A percentile compares a stretch with the other conserved stretches of the same genome.
Evolutionary conservation across 2,888 invertebrate species (phyloP).

Genomic region (Subacronicta megacephala): DNA sequence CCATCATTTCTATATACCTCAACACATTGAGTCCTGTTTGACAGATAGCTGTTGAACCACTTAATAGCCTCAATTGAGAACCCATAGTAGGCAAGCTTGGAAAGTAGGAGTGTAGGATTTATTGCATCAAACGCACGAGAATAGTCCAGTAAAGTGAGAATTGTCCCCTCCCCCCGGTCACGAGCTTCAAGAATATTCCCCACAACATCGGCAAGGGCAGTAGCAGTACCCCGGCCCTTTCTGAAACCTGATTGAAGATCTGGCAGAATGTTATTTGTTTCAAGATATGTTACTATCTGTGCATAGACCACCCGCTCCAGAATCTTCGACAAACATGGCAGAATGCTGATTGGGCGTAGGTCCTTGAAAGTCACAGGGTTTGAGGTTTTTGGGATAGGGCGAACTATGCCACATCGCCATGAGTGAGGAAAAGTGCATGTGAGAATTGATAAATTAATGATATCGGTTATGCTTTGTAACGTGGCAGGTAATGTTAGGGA

Average conservation of each 20-base stretch:
- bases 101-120: slow-evolving; percentile 20
- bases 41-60: slow-evolving; percentile 43
- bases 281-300: slow-evolving; percentile 17
- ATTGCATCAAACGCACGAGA: slow-evolving; percentile 46
- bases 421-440: background rate
- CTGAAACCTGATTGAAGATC: slow-evolving; percentile 42
- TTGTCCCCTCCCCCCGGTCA: slow-evolving; percentile 30
- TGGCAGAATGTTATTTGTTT: slow-evolving; percentile 27
- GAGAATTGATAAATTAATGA: background rate
- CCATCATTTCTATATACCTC: slow-evolving; percentile 14
- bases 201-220: slow-evolving; percentile 31
- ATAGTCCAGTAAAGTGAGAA: slow-evolving; percentile 37
- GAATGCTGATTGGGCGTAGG: slow-evolving; percentile 33
- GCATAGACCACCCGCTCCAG: slow-evolving; percentile 19
- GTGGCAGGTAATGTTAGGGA: background rate
- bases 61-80: slow-evolving; percentile 15
- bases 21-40: slow-evolving; percentile 20
- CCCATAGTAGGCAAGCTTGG: slow-evolving; percentile 39
- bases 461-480: background rate
- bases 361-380: slow-evolving; percentile 10
- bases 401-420: background rate
- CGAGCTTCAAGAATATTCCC: slow-evolving; percentile 34
- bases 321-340: slow-evolving; percentile 30
- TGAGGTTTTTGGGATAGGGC: background rate
- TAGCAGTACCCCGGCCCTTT: slow-evolving; percentile 22